These are phyloP conservation scores for Vanessa atalanta DNA, from an alignment of 1,140 invertebrate species.

Conservation along the genomic window DNA sequence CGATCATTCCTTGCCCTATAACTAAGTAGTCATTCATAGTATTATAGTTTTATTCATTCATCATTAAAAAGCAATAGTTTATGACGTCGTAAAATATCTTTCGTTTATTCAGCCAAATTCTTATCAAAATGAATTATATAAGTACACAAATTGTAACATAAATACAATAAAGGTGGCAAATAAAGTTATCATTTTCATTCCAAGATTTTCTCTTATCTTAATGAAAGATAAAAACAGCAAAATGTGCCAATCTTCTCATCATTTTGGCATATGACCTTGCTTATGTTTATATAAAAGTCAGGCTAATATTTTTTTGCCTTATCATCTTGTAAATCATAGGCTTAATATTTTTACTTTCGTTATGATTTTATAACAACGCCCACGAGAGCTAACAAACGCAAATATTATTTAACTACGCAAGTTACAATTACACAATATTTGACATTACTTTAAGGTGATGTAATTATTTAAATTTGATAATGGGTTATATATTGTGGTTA, in stretches of 20 bases:
- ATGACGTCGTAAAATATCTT: not conserved
- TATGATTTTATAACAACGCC: constrained; percentile 5
- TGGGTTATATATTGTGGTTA: too few species aligned
- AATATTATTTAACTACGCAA: not conserved
- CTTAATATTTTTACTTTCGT: not conserved
- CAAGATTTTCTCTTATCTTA: constrained; percentile 11
- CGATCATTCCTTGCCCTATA: too few species aligned
- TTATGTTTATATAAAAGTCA: not conserved
- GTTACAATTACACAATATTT: not conserved
- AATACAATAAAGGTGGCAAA: constrained; percentile 13
- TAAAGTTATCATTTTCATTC: constrained; percentile 6
- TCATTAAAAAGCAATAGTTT: not conserved
- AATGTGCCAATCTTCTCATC: not conserved
- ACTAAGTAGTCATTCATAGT: not conserved
- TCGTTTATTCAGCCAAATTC: not conserved
- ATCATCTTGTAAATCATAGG: not conserved
- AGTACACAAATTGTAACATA: not conserved
- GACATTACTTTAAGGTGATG: not conserved
- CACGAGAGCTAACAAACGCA: constrained; percentile 2
- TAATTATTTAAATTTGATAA: not conserved
- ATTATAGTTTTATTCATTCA: not conserved
- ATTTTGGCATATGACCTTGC: not conserved
- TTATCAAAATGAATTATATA: constrained; percentile 2
- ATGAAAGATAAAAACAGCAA: not conserved
- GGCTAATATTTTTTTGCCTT: not conserved